Evolutionary conservation across 2,888 invertebrate species (phyloP).

Genomic region (Didymodactylos carnosus): DNA sequence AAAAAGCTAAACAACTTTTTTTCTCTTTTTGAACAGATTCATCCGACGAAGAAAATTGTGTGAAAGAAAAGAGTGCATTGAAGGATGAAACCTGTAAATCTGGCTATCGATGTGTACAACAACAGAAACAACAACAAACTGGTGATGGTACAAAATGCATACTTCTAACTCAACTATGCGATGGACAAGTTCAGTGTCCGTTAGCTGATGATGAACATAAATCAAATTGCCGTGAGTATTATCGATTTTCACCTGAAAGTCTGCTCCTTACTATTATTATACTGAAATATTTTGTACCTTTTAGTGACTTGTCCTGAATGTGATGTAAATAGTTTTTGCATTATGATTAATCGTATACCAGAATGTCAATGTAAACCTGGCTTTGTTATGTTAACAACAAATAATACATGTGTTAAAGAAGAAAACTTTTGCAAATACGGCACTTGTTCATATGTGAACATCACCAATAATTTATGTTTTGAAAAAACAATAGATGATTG

Average conservation of each 20-base stretch:
- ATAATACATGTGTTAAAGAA: neutral
- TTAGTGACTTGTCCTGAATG: neutral
- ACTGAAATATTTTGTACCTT: neutral
- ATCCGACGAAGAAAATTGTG: neutral
- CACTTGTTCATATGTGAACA: neutral
- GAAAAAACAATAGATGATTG: neutral
- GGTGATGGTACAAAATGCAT: neutral
- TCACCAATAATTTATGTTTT: neutral
- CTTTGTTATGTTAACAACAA: neutral
- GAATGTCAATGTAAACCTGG: neutral
- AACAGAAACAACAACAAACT: neutral
- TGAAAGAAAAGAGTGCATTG: neutral
- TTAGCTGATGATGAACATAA: neutral
- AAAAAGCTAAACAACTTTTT: no score
- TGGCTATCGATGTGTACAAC: neutral
- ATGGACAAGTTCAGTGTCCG: neutral
- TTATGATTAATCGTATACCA: neutral
- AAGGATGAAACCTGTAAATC: neutral
- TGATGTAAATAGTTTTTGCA: neutral
- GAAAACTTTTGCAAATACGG: neutral
- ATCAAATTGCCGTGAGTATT: neutral
- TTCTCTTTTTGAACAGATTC: neutral
- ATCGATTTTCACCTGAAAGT: no score
- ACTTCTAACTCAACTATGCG: neutral
- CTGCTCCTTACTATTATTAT: no score